Evolutionary conservation across 2,888 invertebrate species (phyloP).

Genomic region (Pantelozetes paolii): DNA sequence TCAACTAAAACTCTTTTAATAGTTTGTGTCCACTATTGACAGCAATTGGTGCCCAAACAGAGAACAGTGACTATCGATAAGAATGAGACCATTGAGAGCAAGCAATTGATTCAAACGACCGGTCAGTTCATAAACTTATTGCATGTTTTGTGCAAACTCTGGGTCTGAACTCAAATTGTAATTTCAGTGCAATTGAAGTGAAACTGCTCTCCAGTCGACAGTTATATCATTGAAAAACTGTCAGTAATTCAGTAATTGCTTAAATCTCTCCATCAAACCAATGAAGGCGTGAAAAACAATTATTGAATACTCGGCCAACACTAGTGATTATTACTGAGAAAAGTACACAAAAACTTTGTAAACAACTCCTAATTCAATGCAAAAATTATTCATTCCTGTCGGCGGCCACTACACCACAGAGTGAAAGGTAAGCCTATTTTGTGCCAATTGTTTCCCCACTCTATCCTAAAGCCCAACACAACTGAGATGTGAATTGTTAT

Average conservation of each 20-base stretch:
- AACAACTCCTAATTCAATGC: not conserved
- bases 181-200: not conserved
- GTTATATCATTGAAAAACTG: slow-evolving; percentile 1
- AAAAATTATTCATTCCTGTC: not conserved
- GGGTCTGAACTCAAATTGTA: no score
- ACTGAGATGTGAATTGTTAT: not conserved
- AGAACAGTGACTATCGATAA: not conserved
- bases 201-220: slow-evolving; percentile 6
- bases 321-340: not conserved
- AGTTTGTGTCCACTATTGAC: slow-evolving; percentile 20
- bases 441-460: not conserved
- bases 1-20: not conserved
- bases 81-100: not conserved
- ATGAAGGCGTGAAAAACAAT: slow-evolving; percentile 19
- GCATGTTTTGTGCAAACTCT: not conserved
- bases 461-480: not conserved
- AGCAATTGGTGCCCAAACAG: not conserved
- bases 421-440: slow-evolving; percentile 19
- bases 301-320: slow-evolving; percentile 4
- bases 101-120: slow-evolving; percentile 17
- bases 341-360: not conserved
- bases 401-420: not conserved
- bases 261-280: slow-evolving; percentile 11
- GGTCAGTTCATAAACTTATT: slow-evolving; percentile 8
- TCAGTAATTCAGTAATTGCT: slow-evolving; percentile 20